Evolutionary conservation across 1,140 invertebrate species (phyloP), one percentile per base, ranked within the genome.

Genomic region (Pseudomyrmex cubaensis): DNA sequence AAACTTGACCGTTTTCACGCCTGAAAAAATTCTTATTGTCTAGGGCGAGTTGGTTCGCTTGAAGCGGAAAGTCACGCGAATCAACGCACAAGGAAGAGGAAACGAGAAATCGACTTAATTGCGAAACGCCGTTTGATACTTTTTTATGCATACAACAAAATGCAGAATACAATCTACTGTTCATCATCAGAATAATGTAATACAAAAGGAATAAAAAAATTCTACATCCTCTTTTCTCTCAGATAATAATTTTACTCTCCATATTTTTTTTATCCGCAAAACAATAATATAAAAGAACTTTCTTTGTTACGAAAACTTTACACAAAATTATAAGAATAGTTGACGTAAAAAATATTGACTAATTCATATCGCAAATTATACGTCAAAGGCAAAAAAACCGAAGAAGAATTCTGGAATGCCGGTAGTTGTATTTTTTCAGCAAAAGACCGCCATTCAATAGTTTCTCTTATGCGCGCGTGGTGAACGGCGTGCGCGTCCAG

Each of bases 11-110:
- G 69, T 86, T 89, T 85, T 89, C 87, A 89, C 88, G 87, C 52
- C 77, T 86, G 84, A 88, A 84, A 77, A 84, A 89, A 80, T 75
- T 57, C 82, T 84, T 86, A 89, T 89, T 86, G 85, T 82, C 84
- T 59, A 20, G 69, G 73, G 78, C 63, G 64, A 61, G 59, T 56
- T 22, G 46, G 15, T 22, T 86, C 25, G 87, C 80, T 57, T 82
- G 74, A 80, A 89, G 87, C 87, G 87, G 84, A 88, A 89, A 89
- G 87, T 89, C 87, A 89, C 87, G 87, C 87, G 87, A 89, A 72
- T 88, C 62, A 75, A 64, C 56, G 48, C 61, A 82, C 64, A 78
- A 87, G 87, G 84, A 88, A 89, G 84, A 88, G 87, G 87, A 89
- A 88, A 85, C 66, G 70, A 86, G 84, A 84, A 88, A 88, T 89